These are phyloP conservation scores for Athetis lepigone DNA, from an alignment of 2,888 invertebrate species.

Conservation along the genomic window DNA sequence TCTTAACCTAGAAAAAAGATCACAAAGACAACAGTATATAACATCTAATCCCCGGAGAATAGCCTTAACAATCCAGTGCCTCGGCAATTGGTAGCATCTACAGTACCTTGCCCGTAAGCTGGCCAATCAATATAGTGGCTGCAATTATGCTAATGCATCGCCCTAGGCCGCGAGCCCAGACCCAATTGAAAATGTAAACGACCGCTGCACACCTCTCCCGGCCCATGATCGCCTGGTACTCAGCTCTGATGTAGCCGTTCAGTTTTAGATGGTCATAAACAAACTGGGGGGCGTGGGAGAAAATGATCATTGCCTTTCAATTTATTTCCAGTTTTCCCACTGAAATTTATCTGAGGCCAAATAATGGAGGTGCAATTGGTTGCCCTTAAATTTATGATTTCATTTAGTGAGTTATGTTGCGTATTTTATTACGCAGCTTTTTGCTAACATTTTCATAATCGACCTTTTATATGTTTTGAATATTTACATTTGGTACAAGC, in stretches of 20 bases:
- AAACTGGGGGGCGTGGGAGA: constrained; percentile 51
- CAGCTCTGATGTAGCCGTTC: constrained; percentile 66
- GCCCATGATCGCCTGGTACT: constrained; percentile 75
- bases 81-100: constrained; percentile 65
- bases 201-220: constrained; percentile 73
- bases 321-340: constrained; percentile 56
- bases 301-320: constrained; percentile 61
- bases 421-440: constrained; percentile 8
- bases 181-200: constrained; percentile 86
- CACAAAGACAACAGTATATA: constrained; percentile 39
- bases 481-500: neutral
- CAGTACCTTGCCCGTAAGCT: constrained; percentile 72
- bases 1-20: constrained; percentile 38
- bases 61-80: constrained; percentile 48
- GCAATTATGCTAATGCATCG: constrained; percentile 89
- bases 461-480: neutral
- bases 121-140: constrained; percentile 87
- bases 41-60: constrained; percentile 54
- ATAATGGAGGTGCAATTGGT: constrained; percentile 52
- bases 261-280: constrained; percentile 66
- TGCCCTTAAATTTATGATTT: constrained; percentile 46
- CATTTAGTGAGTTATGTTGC: constrained; percentile 34
- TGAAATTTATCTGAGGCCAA: constrained; percentile 52
- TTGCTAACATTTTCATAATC: neutral
- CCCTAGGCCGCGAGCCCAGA: constrained; percentile 78